A percentile compares a stretch with the other conserved stretches of the same genome.
phyloP scores from a whole-genome alignment of 2,797 vertebrate species.

The Eremophila alpestris region DNA sequence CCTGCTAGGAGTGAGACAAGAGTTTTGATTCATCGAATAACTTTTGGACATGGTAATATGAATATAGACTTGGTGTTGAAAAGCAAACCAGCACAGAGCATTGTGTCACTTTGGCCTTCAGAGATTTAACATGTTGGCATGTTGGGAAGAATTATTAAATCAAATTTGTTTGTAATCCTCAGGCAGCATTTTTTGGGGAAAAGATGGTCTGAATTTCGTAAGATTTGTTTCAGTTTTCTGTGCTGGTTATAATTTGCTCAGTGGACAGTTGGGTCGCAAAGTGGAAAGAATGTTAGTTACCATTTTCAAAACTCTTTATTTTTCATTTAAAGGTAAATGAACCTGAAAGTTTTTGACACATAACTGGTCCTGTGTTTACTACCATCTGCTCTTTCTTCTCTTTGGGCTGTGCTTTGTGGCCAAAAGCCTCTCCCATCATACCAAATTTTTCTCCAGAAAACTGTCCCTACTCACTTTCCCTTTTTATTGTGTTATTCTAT shows the following conservation, averaged over 20 bases:
- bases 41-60: not conserved
- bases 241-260: not conserved
- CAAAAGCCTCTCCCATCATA: not conserved
- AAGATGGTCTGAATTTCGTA: not conserved
- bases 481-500: not conserved
- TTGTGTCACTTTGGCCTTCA: not conserved
- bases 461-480: not conserved
- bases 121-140: not conserved
- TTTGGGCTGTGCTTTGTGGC: not conserved
- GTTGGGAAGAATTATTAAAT: not conserved
- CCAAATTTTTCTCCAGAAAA: not conserved
- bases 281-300: not conserved
- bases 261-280: not conserved
- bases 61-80: not conserved
- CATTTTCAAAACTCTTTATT: not conserved
- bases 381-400: not conserved
- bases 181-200: not conserved
- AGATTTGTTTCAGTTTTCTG: not conserved
- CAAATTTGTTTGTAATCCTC: not conserved
- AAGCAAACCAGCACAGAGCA: not conserved
- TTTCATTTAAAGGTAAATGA: not conserved
- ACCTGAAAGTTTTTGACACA: not conserved
- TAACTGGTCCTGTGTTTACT: not conserved
- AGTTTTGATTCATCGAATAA: fast-evolving
- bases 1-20: not conserved